Evolutionary conservation across 2,113 vertebrate genomes (phyloP).

Genomic region (Pagrus major): DNA sequence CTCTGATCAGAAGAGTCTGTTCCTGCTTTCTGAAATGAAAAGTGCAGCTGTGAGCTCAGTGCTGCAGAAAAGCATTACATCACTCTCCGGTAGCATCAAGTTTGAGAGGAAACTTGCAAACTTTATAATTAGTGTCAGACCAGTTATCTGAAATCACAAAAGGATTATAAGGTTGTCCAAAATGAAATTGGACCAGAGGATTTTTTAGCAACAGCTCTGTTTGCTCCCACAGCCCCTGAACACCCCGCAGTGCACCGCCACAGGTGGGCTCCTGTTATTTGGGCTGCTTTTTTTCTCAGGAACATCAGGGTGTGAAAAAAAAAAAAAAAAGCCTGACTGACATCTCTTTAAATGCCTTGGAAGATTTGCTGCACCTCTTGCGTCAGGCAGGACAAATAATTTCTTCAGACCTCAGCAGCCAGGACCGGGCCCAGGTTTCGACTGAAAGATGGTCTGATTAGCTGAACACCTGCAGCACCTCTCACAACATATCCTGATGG

Average conservation of each 20-base stretch:
- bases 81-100: slow-evolving; percentile 5
- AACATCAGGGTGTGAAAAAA: slow-evolving; percentile 9
- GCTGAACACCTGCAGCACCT: not conserved
- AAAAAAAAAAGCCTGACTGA: not conserved
- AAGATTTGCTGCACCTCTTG: not conserved
- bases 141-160: slow-evolving; percentile 39
- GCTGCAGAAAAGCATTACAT: slow-evolving; percentile 29
- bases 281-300: slow-evolving; percentile 13
- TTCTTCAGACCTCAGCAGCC: not conserved
- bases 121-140: slow-evolving; percentile 53
- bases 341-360: not conserved
- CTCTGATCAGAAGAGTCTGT: slow-evolving; percentile 34
- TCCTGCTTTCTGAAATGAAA: slow-evolving; percentile 44
- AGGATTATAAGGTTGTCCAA: slow-evolving; percentile 13
- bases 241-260: not conserved
- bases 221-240: slow-evolving; percentile 1
- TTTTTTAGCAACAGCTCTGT: not conserved
- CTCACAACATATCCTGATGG: not conserved
- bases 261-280: not conserved
- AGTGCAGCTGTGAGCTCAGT: slow-evolving; percentile 40
- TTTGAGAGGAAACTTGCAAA: slow-evolving; percentile 34
- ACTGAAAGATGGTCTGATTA: not conserved
- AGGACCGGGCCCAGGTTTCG: not conserved
- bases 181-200: slow-evolving; percentile 30
- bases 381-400: not conserved